Conservation (phyloP, 2,113 vertebrate genomes). For the Hylia prasina region DNA sequence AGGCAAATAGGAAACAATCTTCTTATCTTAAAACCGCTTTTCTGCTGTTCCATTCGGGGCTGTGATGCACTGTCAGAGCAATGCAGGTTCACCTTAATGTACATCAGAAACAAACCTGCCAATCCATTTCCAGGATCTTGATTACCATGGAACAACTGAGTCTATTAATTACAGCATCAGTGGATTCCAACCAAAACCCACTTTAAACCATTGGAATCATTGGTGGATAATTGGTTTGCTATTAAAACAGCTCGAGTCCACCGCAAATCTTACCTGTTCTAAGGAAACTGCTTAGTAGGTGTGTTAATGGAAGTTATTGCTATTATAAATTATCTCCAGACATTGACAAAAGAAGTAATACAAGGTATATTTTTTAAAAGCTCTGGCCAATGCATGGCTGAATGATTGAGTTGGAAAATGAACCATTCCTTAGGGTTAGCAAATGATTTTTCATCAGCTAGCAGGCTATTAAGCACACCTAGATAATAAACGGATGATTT, state of each 20-base stretch:
- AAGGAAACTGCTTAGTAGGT: constrained; percentile 32
- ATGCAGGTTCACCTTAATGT: background rate
- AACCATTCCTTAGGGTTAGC: constrained; percentile 65
- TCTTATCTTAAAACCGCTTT: background rate
- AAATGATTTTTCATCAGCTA: constrained; percentile 70
- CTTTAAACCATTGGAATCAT: constrained; percentile 28
- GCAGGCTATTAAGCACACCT: constrained; percentile 72
- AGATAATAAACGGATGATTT: constrained; percentile 73
- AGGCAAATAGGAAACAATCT: background rate
- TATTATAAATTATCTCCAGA: constrained; percentile 45
- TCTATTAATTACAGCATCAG: constrained; percentile 23
- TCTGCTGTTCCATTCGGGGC: background rate
- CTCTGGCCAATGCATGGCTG: constrained; percentile 24
- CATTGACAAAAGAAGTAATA: constrained; percentile 58
- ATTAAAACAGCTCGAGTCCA: constrained; percentile 25
- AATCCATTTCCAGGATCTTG: background rate
- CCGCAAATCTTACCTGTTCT: constrained; percentile 47
- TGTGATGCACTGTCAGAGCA: background rate
- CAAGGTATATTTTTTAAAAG: constrained; percentile 60
- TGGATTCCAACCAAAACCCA: constrained; percentile 44
- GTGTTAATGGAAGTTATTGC: constrained; percentile 41
- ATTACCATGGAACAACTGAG: background rate
- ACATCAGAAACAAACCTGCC: background rate
- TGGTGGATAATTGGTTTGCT: constrained; percentile 59
- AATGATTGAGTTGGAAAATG: constrained; percentile 64